Percentiles rank a stretch among this genome's conserved stretches.
Conservation (phyloP, 1,140 invertebrate species). For the Thaumatotibia leucotreta region DNA sequence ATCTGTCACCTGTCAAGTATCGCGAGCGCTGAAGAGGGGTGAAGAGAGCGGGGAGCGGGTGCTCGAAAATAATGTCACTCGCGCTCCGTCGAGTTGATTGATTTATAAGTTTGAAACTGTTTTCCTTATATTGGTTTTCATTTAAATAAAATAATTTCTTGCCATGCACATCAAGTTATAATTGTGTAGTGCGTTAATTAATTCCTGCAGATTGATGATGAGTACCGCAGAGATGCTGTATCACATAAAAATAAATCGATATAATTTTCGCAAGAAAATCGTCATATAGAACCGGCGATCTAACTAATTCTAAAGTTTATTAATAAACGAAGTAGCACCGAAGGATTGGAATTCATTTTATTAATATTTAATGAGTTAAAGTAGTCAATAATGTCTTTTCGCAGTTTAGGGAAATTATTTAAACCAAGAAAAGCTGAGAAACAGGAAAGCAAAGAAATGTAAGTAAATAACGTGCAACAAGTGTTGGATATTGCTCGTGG, state of each 20-base stretch:
- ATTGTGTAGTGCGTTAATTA: background rate
- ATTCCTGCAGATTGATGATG: background rate
- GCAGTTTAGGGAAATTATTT: slow-evolving; percentile 3
- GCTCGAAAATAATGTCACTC: background rate
- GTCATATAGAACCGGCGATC: background rate
- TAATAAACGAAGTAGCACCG: background rate
- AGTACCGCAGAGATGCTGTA: background rate
- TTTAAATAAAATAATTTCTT: background rate
- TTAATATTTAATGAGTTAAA: background rate
- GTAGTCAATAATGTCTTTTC: background rate
- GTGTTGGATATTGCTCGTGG: no score
- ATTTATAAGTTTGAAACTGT: background rate
- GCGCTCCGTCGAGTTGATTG: no score
- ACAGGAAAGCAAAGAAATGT: slow-evolving; percentile 3
- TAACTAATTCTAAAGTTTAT: background rate
- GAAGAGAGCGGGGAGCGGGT: no score
- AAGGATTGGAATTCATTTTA: background rate
- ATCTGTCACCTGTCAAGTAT: no score
- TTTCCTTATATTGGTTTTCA: background rate
- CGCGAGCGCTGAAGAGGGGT: no score
- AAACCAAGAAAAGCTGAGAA: background rate
- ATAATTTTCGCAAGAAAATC: background rate
- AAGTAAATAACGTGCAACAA: background rate
- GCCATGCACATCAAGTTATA: background rate
- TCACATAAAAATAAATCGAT: background rate